Evolutionary conservation across 2,888 invertebrate genomes (phyloP), one percentile per base, ranked within the genome.

Genomic region (Melanotus villosus): DNA sequence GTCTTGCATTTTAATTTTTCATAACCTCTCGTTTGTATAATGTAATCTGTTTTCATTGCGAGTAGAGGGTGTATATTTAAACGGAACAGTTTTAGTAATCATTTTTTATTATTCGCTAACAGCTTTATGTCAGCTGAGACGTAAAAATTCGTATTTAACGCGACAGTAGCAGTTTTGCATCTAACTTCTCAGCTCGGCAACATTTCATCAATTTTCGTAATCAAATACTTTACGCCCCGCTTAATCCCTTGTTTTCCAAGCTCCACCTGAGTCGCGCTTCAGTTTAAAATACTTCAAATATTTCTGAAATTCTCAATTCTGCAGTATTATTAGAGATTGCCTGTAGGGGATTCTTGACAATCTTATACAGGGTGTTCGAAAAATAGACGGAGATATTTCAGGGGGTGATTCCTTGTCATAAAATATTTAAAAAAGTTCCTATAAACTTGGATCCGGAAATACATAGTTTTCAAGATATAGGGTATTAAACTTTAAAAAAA

Each of bases 201-300:
- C 75, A 78, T 81, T 80, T 80, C 80, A 81, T 80, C 80, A 81
- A 79, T 81, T 80, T 79, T 74, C 59, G 77, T 81, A 81, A 81
- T 81, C 80, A 79, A 80, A 81, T 81, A 80, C 78, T 78, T 81
- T 77, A 79, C 81, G 78, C 79, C 77, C 75, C 72, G 79, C 75
- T 79, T 77, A 76, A 78, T 78, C 79, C 75, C 79, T 78, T 80
- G 79, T 80, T 78, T 78, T 77, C 76, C 71, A 71, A 75, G 74
- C 78, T 78, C 78, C 80, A 80, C 79, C 80, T 80, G 80, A 78
- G 78, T 76, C 78, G 73, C 73, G 38, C 56, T 68, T 63, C 66
- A 43, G 56, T 73, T 72, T 72, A 73, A 74, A 73, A 75, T 74
- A 72, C 74, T 52, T 52, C 32, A 52, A 19, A 52, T 52, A 52